These are phyloP conservation scores for Bombus vancouverensis DNA, from an alignment of 1,140 invertebrate species.

Conservation along the genomic window DNA sequence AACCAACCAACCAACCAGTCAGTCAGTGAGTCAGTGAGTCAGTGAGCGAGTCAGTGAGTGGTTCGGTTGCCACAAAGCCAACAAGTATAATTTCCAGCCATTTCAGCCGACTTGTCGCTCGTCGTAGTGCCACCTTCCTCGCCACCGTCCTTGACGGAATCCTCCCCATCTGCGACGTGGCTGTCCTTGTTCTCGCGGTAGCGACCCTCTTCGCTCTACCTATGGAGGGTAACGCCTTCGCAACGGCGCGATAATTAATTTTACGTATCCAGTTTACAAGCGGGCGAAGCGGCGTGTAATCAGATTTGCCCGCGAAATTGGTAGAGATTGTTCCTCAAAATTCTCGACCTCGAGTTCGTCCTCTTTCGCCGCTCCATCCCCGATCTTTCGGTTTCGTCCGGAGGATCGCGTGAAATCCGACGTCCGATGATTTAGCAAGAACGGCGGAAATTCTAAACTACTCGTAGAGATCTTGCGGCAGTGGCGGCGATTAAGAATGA, in stretches of 20 bases:
- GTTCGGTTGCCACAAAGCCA: slow-evolving; percentile 55
- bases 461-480: not conserved
- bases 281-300: slow-evolving; percentile 75
- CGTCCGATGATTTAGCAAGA: not conserved
- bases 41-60: not conserved
- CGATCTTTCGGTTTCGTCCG: not conserved
- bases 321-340: slow-evolving; percentile 75
- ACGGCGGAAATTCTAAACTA: slow-evolving; percentile 1
- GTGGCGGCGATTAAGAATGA: slow-evolving; percentile 61
- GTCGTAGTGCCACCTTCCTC: no score
- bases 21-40: no score
- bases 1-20: fast-evolving
- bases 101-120: slow-evolving; percentile 17
- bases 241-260: slow-evolving; percentile 79
- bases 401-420: not conserved
- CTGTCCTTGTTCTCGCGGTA: slow-evolving; percentile 16
- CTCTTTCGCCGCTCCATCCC: no score
- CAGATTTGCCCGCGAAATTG: slow-evolving; percentile 78
- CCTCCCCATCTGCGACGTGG: slow-evolving; percentile 16
- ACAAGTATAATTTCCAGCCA: slow-evolving; percentile 74
- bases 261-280: slow-evolving; percentile 81
- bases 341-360: not conserved
- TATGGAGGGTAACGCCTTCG: slow-evolving; percentile 55
- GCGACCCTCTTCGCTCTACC: not conserved
- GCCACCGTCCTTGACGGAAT: slow-evolving; percentile 9